Evolutionary conservation across 1,140 invertebrate genomes (phyloP), one percentile per base, ranked within the genome.

Genomic region (Bombus consobrinus): DNA sequence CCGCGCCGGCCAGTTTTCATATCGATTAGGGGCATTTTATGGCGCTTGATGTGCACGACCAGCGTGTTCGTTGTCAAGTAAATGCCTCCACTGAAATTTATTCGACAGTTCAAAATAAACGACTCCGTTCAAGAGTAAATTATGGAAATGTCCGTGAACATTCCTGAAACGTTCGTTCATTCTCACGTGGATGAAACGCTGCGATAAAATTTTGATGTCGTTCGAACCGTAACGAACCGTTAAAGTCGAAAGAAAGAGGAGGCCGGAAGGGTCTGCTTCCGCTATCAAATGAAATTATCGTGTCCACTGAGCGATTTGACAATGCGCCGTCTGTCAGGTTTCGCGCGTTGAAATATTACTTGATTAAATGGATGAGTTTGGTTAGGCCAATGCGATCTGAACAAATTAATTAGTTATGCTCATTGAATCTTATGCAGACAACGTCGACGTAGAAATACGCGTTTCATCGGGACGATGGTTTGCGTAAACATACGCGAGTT

Each of bases 291-390:
- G 76, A 83, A 89, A 91, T 87, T 90, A 73, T 74, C 64, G 41
- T 28, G 53, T 85, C 57, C 53, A 73, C 2, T 39, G 32, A n/a
- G 2, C 68, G 74, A 66, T 87, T 89, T 68, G 81, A 80, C 81
- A 47, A 25, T 15, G 41, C 28, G 13, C 66, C 62, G 59, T 15
- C 75, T 78, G 79, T 85, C 78, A 34, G 37, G 43, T 28, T 71
- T 39, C 64, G 57, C 66, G 32, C 37, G 64, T 13, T 68, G 22
- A 87, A 80, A 68, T 78, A 90, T 90, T 91, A 81, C 47, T 79
- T 72, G 86, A 89, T 90, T 62, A 89, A 91, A 90, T 83, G 81
- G 90, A 86, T 53, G 86, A 62, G 73, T 80, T 77, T 28, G 53
- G 10, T 66, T 66, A 81, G 37, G n/a, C 41, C 75, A 39, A 59